A percentile compares a stretch with the other conserved stretches of the same genome.
phyloP scores from a whole-genome alignment of 2,797 vertebrate genomes.

The Rhinoraja longicauda region DNA sequence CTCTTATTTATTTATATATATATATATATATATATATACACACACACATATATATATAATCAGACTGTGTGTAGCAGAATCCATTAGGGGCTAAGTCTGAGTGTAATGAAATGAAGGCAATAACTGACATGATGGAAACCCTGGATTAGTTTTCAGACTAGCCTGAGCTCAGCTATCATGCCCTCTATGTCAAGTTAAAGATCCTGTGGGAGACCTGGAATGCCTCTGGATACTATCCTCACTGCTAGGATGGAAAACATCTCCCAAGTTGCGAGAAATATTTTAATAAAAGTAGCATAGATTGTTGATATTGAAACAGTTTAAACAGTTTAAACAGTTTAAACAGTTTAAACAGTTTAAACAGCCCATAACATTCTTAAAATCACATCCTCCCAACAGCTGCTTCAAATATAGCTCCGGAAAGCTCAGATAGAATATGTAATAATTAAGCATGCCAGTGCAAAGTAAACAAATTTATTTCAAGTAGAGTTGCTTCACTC shows the following conservation, averaged over 20 bases:
- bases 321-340: no score
- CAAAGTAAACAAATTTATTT: neutral
- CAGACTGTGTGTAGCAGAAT: slow-evolving; percentile 60
- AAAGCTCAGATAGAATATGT: neutral
- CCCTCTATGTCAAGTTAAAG: slow-evolving; percentile 50
- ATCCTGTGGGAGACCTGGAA: slow-evolving; percentile 48
- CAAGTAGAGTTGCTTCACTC: neutral
- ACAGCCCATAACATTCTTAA: slow-evolving; percentile 16
- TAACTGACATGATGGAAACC: slow-evolving; percentile 51
- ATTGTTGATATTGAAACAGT: slow-evolving; percentile 42
- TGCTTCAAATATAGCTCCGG: neutral
- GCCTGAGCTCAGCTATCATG: slow-evolving; percentile 48
- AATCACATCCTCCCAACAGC: slow-evolving; percentile 1
- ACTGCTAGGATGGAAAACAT: slow-evolving; percentile 50
- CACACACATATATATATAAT: slow-evolving; percentile 42
- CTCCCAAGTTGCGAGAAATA: slow-evolving; percentile 51
- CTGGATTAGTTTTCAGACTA: slow-evolving; percentile 53
- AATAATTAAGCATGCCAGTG: slow-evolving; percentile 29
- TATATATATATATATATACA: slow-evolving; percentile 43
- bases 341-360: slow-evolving; percentile 38
- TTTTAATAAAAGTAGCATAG: slow-evolving; percentile 48
- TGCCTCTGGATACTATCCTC: slow-evolving; percentile 48
- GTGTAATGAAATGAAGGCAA: slow-evolving; percentile 58
- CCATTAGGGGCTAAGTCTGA: slow-evolving; percentile 56
- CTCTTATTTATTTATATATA: slow-evolving; percentile 46